Evolutionary conservation across 1,140 invertebrate genomes (phyloP).

Genomic region (Chymomyza costata): DNA sequence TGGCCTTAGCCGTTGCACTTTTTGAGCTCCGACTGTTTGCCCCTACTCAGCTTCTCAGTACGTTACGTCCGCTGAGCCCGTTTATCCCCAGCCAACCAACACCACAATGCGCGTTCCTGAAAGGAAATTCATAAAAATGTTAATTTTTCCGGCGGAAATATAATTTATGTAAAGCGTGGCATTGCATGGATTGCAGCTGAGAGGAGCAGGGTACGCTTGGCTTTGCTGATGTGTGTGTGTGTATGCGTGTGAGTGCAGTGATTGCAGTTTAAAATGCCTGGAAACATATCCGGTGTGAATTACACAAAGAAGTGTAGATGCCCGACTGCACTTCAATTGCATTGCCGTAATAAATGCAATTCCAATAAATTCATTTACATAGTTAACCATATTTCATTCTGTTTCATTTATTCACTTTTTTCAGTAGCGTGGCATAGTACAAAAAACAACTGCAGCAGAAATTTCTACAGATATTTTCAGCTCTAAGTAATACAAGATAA

Average conservation of each 20-base stretch:
- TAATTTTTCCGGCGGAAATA: constrained; percentile 73
- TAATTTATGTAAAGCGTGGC: constrained; percentile 72
- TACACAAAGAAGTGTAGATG: constrained; percentile 42
- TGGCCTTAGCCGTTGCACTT: background rate
- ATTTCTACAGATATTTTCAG: too few species aligned
- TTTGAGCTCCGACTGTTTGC: background rate
- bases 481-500: too few species aligned
- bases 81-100: background rate
- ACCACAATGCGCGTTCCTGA: constrained; percentile 61
- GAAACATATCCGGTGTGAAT: constrained; percentile 65
- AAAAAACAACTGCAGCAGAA: background rate
- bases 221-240: background rate
- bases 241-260: constrained; percentile 27
- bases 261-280: constrained; percentile 50
- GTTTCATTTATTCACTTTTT: background rate
- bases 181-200: constrained; percentile 35
- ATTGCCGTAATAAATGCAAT: constrained; percentile 31
- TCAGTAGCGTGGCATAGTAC: background rate
- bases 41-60: background rate
- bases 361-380: constrained; percentile 38
- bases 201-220: too few species aligned
- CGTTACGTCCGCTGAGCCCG: background rate
- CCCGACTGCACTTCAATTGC: constrained; percentile 4
- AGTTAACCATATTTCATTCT: constrained; percentile 18
- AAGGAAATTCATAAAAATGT: constrained; percentile 74